These are phyloP conservation scores for Palloptera scutellata DNA, from an alignment of 2,888 invertebrate genomes.

Conservation along the genomic window DNA sequence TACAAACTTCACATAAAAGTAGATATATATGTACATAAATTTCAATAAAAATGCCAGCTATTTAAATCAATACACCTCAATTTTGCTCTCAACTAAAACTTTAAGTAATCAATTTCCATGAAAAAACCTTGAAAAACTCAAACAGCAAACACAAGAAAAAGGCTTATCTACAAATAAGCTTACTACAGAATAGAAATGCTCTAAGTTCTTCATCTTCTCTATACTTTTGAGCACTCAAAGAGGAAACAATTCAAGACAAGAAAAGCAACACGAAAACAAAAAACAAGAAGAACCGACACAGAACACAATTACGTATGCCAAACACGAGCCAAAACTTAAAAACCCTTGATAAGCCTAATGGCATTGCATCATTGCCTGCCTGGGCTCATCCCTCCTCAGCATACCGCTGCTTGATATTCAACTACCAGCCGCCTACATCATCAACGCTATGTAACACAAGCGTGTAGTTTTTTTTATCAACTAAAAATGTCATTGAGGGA, in stretches of 20 bases:
- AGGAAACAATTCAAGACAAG: not conserved
- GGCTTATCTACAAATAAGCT: slow-evolving; percentile 13
- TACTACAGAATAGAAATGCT: not conserved
- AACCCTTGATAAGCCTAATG: slow-evolving; percentile 37
- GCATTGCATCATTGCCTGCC: not conserved
- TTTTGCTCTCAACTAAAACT: too few relatives aligned
- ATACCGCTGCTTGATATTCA: not conserved
- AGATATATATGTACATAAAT: too few relatives aligned
- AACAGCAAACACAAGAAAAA: slow-evolving; percentile 2
- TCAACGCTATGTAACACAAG: slow-evolving; percentile 21
- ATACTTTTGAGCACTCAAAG: too few relatives aligned
- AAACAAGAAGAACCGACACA: too few relatives aligned
- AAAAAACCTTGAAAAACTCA: too few relatives aligned
- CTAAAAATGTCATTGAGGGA: slow-evolving; percentile 52
- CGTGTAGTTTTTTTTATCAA: slow-evolving; percentile 12
- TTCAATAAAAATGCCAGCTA: too few relatives aligned
- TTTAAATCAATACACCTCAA: too few relatives aligned
- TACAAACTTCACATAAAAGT: too few relatives aligned
- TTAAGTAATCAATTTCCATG: too few relatives aligned
- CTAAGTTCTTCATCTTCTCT: too few relatives aligned
- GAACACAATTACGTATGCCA: slow-evolving; percentile 32
- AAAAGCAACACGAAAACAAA: too few relatives aligned
- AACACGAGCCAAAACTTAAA: slow-evolving; percentile 34
- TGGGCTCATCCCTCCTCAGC: too few relatives aligned
- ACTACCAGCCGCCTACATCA: not conserved